A percentile compares a stretch with the other conserved stretches of the same genome.
phyloP scores from a whole-genome alignment of 2,113 vertebrate species.

The Probosciger aterrimus region DNA sequence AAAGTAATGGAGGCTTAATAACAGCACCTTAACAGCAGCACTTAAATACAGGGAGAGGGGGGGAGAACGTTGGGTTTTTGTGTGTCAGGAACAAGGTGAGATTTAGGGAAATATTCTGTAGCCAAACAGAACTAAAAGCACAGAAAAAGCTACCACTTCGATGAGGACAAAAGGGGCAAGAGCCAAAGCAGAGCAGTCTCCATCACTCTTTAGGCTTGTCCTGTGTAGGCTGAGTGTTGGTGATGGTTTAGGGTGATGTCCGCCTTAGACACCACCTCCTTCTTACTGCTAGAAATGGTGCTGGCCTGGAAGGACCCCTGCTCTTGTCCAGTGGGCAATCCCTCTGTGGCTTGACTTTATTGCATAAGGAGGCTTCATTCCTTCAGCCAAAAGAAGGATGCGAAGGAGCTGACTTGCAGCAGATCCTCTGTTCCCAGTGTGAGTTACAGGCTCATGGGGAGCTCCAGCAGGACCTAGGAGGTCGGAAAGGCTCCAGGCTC shows the following conservation, averaged over 20 bases:
- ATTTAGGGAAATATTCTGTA: neutral
- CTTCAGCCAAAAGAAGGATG: neutral
- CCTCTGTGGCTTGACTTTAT: neutral
- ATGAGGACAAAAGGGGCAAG: too few relatives aligned
- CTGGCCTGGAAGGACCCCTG: neutral
- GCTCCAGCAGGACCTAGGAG: neutral
- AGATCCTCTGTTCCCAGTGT: neutral
- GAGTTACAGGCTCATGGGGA: neutral
- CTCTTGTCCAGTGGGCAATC: too few relatives aligned
- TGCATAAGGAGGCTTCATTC: neutral
- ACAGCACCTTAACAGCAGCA: neutral
- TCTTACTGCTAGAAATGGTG: neutral
- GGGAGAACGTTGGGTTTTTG: neutral
- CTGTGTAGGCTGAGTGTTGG: fast-evolving
- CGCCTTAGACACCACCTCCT: neutral
- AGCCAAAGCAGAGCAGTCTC: neutral
- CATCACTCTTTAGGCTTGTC: fast-evolving
- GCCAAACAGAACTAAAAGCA: neutral
- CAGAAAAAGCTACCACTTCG: neutral
- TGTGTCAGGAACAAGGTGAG: neutral
- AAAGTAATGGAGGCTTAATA: neutral
- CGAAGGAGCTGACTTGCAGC: neutral
- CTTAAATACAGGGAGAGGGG: neutral
- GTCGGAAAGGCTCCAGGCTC: neutral
- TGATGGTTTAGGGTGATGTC: neutral